Percentiles rank a stretch among this genome's conserved stretches.
Conservation (phyloP, 2,888 invertebrate genomes). For the Rhagophthalmus giganteus region DNA sequence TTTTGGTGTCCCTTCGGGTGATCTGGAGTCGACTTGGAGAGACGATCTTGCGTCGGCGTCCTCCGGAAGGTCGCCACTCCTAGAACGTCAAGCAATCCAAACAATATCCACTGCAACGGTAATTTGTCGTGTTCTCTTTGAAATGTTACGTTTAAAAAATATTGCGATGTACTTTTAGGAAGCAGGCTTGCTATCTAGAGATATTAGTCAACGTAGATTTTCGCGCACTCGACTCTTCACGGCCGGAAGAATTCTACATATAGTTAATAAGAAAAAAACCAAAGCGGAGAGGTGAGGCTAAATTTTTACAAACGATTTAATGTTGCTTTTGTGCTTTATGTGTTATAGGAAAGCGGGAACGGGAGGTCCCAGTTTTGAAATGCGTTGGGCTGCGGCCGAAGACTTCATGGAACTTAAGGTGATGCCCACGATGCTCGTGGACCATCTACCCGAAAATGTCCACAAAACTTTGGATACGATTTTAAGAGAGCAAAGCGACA, state of each 20-base stretch:
- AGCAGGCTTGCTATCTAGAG: slow-evolving; percentile 66
- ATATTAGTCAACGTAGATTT: slow-evolving; percentile 68
- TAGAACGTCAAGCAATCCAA: slow-evolving; percentile 57
- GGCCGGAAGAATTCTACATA: slow-evolving; percentile 80
- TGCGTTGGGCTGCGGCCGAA: slow-evolving; percentile 79
- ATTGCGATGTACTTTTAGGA: slow-evolving; percentile 59
- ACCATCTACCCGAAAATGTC: slow-evolving; percentile 83
- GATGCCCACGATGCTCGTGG: slow-evolving; percentile 82
- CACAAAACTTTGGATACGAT: slow-evolving; percentile 69
- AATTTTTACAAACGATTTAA: too few relatives aligned
- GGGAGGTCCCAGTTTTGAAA: slow-evolving; percentile 69
- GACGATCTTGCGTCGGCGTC: slow-evolving; percentile 55
- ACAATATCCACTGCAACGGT: slow-evolving; percentile 53
- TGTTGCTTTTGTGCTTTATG: too few relatives aligned
- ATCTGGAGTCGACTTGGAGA: slow-evolving; percentile 73
- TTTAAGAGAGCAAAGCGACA: slow-evolving; percentile 57
- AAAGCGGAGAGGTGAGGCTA: slow-evolving; percentile 68
- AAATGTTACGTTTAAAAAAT: not conserved
- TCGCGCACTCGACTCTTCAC: slow-evolving; percentile 73
- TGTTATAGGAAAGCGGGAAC: slow-evolving; percentile 63
- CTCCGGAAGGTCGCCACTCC: slow-evolving; percentile 57
- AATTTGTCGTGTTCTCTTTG: not conserved
- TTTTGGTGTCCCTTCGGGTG: slow-evolving; percentile 75
- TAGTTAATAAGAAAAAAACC: slow-evolving; percentile 71
- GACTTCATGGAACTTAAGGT: slow-evolving; percentile 81